Evolutionary conservation across 2,797 vertebrate species (phyloP).

Genomic region (Scomberomorus guttatus): DNA sequence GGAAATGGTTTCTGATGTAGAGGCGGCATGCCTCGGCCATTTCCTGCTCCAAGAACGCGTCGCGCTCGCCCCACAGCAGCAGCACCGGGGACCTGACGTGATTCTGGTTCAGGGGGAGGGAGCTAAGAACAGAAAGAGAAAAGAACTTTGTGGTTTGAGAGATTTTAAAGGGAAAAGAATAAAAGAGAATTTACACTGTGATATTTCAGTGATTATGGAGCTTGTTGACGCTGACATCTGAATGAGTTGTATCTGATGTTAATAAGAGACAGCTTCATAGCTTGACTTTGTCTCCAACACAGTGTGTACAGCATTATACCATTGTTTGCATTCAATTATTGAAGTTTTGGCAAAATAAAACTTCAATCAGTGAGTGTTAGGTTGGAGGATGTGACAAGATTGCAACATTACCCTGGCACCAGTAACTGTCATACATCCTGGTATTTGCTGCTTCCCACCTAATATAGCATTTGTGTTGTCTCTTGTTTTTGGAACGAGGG

Average conservation of each 20-base stretch:
- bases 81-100: conserved; percentile 93
- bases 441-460: too few relatives aligned
- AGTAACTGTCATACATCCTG: too few relatives aligned
- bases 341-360: background rate
- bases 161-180: background rate
- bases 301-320: too few relatives aligned
- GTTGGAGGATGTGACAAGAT: too few relatives aligned
- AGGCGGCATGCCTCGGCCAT: conserved; percentile 96
- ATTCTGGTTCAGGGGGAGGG: conserved; percentile 91
- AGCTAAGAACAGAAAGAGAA: conserved; percentile 77
- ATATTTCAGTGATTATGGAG: background rate
- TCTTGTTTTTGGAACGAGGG: too few relatives aligned
- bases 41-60: conserved; percentile 95
- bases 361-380: background rate
- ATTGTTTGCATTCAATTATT: background rate
- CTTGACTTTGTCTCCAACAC: background rate
- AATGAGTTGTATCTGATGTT: too few relatives aligned
- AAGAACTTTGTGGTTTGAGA: background rate
- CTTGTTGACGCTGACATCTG: too few relatives aligned
- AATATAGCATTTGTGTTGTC: too few relatives aligned
- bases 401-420: too few relatives aligned
- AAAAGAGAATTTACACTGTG: background rate
- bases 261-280: background rate
- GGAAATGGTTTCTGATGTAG: conserved; percentile 95
- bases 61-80: conserved; percentile 95